Conservation (phyloP, 2,797 vertebrate species). For the Lepus oiostolus region DNA sequence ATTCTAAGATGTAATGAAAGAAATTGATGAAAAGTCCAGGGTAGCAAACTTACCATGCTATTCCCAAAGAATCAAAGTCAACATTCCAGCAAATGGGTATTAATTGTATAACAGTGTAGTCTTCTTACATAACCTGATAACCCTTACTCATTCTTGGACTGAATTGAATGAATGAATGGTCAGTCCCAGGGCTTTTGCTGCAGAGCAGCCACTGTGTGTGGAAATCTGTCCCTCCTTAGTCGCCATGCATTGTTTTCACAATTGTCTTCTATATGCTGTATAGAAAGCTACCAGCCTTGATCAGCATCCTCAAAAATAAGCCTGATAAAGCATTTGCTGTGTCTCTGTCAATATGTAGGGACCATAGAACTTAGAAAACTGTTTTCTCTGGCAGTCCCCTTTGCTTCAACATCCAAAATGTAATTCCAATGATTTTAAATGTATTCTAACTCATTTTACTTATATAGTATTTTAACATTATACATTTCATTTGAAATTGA, state of each 20-base stretch:
- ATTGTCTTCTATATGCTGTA: neutral
- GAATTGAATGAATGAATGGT: neutral
- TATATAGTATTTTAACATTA: neutral
- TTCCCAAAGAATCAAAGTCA: neutral
- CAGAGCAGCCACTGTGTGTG: neutral
- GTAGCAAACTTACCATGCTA: neutral
- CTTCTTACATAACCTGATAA: neutral
- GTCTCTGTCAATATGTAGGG: neutral
- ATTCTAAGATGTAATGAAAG: neutral
- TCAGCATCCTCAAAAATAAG: neutral
- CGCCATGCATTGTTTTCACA: neutral
- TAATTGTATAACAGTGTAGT: neutral
- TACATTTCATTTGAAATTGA: neutral
- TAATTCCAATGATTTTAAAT: slow-evolving; percentile 3
- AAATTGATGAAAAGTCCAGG: neutral
- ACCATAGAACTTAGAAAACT: neutral
- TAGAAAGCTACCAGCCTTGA: too few species aligned
- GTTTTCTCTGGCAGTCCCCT: neutral
- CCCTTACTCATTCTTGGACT: neutral
- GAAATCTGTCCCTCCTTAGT: neutral
- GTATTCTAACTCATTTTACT: neutral
- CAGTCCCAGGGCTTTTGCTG: neutral
- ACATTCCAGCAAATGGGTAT: neutral
- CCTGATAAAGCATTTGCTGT: neutral
- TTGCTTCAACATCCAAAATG: slow-evolving; percentile 2